A percentile compares a stretch with the other conserved stretches of the same genome.
Evolutionary conservation across 2,888 invertebrate species (phyloP).

Genomic region (Lutraria lutraria): DNA sequence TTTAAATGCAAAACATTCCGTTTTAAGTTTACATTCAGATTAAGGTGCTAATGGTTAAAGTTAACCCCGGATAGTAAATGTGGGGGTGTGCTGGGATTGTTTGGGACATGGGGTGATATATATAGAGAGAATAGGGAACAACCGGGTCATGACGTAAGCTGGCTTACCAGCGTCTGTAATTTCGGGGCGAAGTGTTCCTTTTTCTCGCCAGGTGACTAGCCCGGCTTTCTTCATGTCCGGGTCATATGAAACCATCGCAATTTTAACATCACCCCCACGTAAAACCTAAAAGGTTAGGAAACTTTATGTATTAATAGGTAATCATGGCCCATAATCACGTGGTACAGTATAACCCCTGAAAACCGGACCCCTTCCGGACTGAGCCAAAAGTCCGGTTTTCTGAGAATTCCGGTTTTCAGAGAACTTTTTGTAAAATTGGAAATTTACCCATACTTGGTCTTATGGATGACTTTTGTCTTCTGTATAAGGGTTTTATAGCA

Average conservation of each 20-base stretch:
- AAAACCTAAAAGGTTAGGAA: slow-evolving; percentile 29
- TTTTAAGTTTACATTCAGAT: not conserved
- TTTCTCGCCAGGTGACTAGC: not conserved
- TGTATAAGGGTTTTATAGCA: too few relatives aligned
- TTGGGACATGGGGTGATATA: not conserved
- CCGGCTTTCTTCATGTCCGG: slow-evolving; percentile 88
- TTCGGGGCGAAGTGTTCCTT: not conserved
- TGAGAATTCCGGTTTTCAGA: too few relatives aligned
- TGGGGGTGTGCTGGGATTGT: not conserved
- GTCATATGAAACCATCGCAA: slow-evolving; percentile 91
- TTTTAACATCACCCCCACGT: slow-evolving; percentile 87
- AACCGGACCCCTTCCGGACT: too few relatives aligned
- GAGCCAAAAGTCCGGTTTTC: too few relatives aligned
- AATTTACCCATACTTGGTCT: too few relatives aligned
- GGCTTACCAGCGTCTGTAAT: not conserved
- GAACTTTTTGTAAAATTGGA: too few relatives aligned
- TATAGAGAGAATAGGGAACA: not conserved
- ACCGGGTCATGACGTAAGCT: not conserved
- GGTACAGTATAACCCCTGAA: too few relatives aligned
- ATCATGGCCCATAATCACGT: too few relatives aligned
- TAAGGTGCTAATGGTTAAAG: too few relatives aligned
- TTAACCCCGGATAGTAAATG: too few relatives aligned
- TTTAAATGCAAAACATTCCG: not conserved
- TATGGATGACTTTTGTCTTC: too few relatives aligned
- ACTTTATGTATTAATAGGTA: not conserved